These are phyloP conservation scores for Trachythela sp. DNA, from an alignment of 64 coral and sea anemone genomes.

Conservation along the genomic window DNA sequence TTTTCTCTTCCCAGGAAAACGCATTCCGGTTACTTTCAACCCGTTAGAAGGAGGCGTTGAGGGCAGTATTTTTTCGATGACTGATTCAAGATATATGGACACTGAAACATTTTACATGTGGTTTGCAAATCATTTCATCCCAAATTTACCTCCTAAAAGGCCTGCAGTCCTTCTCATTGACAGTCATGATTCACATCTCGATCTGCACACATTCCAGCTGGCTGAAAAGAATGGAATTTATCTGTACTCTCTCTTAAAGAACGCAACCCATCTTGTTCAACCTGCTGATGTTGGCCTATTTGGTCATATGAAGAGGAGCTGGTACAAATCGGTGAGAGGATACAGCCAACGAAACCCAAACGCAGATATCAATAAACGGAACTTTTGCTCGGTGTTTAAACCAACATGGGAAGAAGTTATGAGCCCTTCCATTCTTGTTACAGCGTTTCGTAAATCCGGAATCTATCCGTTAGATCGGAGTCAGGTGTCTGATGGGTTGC, in stretches of 20 bases:
- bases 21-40: constrained; percentile 45
- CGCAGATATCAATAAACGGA: constrained; percentile 39
- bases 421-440: constrained; percentile 4
- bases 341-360: constrained; percentile 28
- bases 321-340: constrained; percentile 36
- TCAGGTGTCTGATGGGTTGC: not conserved
- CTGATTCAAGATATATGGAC: not conserved
- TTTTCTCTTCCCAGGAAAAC: constrained; percentile 51
- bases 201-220: not conserved
- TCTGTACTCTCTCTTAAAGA: not conserved
- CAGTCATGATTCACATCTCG: not conserved
- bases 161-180: not conserved
- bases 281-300: constrained; percentile 49
- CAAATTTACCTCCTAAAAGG: not conserved
- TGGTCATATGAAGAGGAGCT: constrained; percentile 37
- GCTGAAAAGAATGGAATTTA: not conserved
- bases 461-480: constrained; percentile 24
- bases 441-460: constrained; percentile 35
- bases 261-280: not conserved
- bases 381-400: constrained; percentile 46
- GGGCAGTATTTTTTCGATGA: not conserved
- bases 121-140: not conserved
- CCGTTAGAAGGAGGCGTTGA: constrained; percentile 39
- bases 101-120: not conserved
- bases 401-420: constrained; percentile 48